Evolutionary conservation across 1,140 invertebrate genomes (phyloP), one percentile per base, ranked within the genome.

Genomic region (Bactericera cockerelli): DNA sequence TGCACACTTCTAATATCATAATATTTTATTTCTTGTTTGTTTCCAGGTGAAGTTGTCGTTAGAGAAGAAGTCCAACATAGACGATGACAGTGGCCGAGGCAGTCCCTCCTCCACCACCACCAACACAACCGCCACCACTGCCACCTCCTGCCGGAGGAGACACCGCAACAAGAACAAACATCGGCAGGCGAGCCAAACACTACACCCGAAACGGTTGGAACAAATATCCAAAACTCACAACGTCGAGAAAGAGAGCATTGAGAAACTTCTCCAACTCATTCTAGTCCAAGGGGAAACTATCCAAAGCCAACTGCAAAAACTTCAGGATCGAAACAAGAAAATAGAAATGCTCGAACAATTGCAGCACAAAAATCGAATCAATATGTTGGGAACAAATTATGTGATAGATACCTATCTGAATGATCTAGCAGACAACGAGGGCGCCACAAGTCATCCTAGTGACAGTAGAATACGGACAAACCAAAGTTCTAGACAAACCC

Each of bases 241-340:
- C 56, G 42, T 49, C 22, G 42, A 49, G 19, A 49, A 49, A 49
- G 42, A 49, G 22, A 49, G 42, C 22, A 81, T 82, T 56, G 83
- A 87, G 59, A 76, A 80, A 60, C 74, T 89, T 14, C 78, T 86
- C 59, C 82, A 84, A 63, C 75, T 87, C 61, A 86, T 89, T 61
- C 73, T 87, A 59, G 80, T 81, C n/a, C 86, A 89, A 73, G 86
- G 84, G 65, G 80, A 84, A 67, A 84, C 83, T n/a, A 85, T 89
- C 61, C 79, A 85, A 63, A 78, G 79, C 59, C 83, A 89, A 69
- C 72, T 85, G 60, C 76, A 77, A 53, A 70, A 71, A 65, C 74
- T 77, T 53, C 75, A 84, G 61, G 82, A 88, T 63, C 84, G 85
- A 67, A 87, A 89, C 67, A 78, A 81, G 63, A 77, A 86, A 64